Evolutionary conservation across 2,888 invertebrate genomes (phyloP).

Genomic region (Polyploca ridens): DNA sequence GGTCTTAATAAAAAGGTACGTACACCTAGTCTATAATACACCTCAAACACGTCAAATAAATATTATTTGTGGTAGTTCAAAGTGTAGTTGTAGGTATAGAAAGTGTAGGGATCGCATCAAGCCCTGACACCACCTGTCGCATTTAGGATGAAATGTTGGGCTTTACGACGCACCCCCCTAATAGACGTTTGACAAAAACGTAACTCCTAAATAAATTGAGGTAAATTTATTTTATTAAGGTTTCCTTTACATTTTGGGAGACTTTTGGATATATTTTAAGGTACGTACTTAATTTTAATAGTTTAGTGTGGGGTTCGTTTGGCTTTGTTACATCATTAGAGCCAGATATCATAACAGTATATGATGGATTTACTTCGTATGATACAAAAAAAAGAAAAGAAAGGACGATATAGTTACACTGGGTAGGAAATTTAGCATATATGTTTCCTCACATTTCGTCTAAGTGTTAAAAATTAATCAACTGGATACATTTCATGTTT

Average conservation of each 20-base stretch:
- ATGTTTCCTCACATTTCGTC: too few relatives aligned
- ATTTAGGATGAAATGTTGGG: constrained; percentile 32
- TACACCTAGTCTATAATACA: neutral
- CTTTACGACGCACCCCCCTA: constrained; percentile 36
- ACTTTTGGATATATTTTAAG: constrained; percentile 7
- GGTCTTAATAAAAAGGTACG: neutral
- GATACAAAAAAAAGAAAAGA: too few relatives aligned
- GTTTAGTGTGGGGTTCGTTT: constrained; percentile 3
- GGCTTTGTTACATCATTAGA: constrained; percentile 5
- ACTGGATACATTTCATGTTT: too few relatives aligned
- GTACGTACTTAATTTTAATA: constrained; percentile 4
- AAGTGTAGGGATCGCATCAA: constrained; percentile 33
- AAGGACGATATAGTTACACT: too few relatives aligned
- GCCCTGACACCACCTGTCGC: constrained; percentile 40
- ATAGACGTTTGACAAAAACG: constrained; percentile 34
- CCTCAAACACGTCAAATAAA: constrained; percentile 3
- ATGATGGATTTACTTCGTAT: neutral
- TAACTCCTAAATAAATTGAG: constrained; percentile 9
- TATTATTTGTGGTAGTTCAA: neutral
- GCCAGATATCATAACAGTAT: neutral
- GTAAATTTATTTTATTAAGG: constrained; percentile 9
- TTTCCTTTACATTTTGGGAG: constrained; percentile 7
- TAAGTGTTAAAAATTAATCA: too few relatives aligned
- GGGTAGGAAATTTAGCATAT: too few relatives aligned
- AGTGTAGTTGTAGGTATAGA: constrained; percentile 8